Percentiles rank a stretch among this genome's conserved stretches.
Conservation (phyloP, 2,113 vertebrate genomes). For the Chunga burmeisteri region DNA sequence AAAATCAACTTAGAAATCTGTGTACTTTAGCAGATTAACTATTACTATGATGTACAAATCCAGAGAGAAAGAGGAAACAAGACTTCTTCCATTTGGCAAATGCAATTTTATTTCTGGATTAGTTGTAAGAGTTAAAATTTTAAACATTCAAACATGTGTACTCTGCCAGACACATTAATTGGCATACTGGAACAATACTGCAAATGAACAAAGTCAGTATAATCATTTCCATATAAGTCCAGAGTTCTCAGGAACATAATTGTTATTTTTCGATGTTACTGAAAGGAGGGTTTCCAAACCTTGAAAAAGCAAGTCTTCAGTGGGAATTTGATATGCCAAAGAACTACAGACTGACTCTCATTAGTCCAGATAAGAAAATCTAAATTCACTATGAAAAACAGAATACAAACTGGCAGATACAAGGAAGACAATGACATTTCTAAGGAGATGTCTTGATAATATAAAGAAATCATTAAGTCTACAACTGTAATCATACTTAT, state of each 20-base stretch:
- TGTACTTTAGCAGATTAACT: neutral
- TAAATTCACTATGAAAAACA: neutral
- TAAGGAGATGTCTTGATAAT: neutral
- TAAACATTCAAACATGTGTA: neutral
- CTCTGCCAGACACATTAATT: neutral
- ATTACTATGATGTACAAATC: neutral
- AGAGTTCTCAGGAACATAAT: neutral
- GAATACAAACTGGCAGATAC: neutral
- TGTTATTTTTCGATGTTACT: neutral
- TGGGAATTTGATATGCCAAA: neutral
- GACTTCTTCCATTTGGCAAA: constrained; percentile 30
- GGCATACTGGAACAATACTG: neutral
- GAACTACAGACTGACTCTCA: neutral
- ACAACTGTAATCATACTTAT: neutral
- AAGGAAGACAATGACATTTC: neutral
- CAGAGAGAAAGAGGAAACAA: neutral
- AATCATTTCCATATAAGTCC: neutral
- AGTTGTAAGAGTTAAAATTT: neutral
- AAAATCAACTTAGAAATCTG: neutral
- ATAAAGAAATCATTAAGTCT: neutral
- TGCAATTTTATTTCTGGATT: constrained; percentile 49
- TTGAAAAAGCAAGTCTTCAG: neutral
- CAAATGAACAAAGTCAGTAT: neutral
- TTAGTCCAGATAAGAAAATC: neutral
- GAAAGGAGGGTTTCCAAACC: neutral